phyloP scores from a whole-genome alignment of 2,888 invertebrate species.

The Epinotia bilunana region DNA sequence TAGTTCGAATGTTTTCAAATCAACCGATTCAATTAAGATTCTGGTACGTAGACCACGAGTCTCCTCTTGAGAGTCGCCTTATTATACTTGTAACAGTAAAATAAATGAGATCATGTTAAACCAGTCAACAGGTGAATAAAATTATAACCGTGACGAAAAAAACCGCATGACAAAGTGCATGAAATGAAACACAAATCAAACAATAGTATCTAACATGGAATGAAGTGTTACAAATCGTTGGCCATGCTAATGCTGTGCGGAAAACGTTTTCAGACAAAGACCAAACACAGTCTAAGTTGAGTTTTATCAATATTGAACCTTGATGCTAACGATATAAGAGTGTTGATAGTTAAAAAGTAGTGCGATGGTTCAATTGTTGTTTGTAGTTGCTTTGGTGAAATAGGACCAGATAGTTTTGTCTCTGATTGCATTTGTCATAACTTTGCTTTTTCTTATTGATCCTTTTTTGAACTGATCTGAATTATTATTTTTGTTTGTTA shows the following conservation, averaged over 20 bases:
- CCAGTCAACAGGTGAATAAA: constrained; percentile 9
- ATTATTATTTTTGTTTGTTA: no score
- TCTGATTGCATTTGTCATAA: not conserved
- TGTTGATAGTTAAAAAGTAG: not conserved
- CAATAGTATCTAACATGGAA: not conserved
- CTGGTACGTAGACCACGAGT: not conserved
- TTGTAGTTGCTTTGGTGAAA: not conserved
- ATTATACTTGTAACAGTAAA: not conserved
- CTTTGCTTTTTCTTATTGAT: no score
- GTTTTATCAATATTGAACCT: not conserved
- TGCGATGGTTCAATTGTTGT: not conserved
- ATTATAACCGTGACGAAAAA: constrained; percentile 3
- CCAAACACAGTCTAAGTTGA: not conserved
- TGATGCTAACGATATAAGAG: not conserved
- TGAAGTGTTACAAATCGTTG: constrained; percentile 15
- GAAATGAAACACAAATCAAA: constrained; percentile 5
- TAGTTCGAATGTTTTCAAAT: not conserved
- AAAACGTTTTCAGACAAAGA: not conserved
- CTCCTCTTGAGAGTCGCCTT: not conserved
- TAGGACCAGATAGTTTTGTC: no score
- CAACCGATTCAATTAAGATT: not conserved
- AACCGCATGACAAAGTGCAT: constrained; percentile 22
- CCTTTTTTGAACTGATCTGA: no score
- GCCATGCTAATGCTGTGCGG: constrained; percentile 15
- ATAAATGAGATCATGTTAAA: constrained; percentile 3